Evolutionary conservation across 2,113 vertebrate genomes (phyloP), one percentile per base, ranked within the genome.

Genomic region (Taurulus bubalis): DNA sequence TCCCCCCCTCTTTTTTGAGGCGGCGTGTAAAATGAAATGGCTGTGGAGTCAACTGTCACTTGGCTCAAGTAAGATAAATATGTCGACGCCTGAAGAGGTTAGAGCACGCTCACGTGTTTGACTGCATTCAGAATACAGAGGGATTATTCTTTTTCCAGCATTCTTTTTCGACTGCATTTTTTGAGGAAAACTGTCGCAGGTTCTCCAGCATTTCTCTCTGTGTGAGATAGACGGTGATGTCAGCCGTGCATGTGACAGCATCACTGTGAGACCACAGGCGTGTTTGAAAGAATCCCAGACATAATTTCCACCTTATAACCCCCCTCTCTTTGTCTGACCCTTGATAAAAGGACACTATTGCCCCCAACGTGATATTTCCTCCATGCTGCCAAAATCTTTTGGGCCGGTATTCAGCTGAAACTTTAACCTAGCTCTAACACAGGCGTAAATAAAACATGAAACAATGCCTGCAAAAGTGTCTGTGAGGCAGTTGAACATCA

Each of bases 381-480:
- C 69, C 8, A 66, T 65, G 68, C 83, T 18, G 7, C 68, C 82
- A 80, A 82, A 87, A 81, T 77, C 75, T 87, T 94, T 84, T 34
- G 38, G 79, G 81, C 84, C 32, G 68, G 82, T 75, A 69, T 74
- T 79, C 88, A 85, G 70, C 80, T 91, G 91, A 93, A 95, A 93
- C 89, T 92, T 94, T 94, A 94, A 95, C 92, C 91, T 83, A 51
- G 80, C 88, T 92, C 70, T 87, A 85, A 92, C 83, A 76, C 85
- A 82, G 11, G 74, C 71, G 87, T 95, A 91, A 95, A 95, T 95
- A 94, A 95, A 95, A 95, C 92, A 95, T 95, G 87, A 93, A 94
- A 94, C 90, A 94, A 93, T 94, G 90, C 83, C 88, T 85, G 79
- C 83, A 85, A 94, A 93, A 93, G 92, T 85, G 88, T 92, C 87